Base-by-base conservation (phyloP, 2,113 vertebrate species). In the Leucoraja erinaceus region DNA sequence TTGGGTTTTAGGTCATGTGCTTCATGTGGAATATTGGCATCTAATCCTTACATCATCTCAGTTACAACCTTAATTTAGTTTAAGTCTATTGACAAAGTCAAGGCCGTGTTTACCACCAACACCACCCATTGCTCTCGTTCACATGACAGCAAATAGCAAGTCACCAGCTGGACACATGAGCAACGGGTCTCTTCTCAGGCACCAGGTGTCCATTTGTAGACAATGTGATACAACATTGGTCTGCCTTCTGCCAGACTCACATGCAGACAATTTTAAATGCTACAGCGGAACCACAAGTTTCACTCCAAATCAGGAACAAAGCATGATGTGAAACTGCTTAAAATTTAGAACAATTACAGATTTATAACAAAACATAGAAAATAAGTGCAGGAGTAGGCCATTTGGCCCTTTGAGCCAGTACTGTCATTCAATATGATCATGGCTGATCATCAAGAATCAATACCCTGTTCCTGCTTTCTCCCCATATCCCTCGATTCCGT, bases 281-380 rank as follows among this genome's bases (percentile, higher is more conserved):
- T 56, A 28, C 83, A 88, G 59, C 25, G 28, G 83, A 88, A 63
- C 83, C 14, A 84, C 59, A 88, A 88, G 83, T 88, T 88, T 88
- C 83, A 88, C 31, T 88, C 12, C 83, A 88, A 88, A 88, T 88
- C 83, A 86, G 61, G 83, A 86, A 59, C 59, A 86, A 4, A 88
- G 83, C 20, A 63, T 63, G 83, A 88, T 88, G 83, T 88, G 83
- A 88, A 88, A 88, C 83, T 88, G 59, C 59, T 14, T 33, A 88
- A 88, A 14, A 88, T 88, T 63, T 88, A 66, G 59, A 88, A 88
- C 83, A 86, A 63, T 61, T 31, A 77, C 56, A 66, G 28, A 63
- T 88, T n/a, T 88, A 88, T 63, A 88, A 16, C 83, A 31, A 7
- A 63, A 63, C 38, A 47, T 47, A 47, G 38, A 47, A 47, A 47